Percentiles rank a stretch among this genome's conserved stretches.
These are phyloP conservation scores for Erinaceus europaeus DNA, from an alignment of 2,113 vertebrate species.

Conservation along the genomic window DNA sequence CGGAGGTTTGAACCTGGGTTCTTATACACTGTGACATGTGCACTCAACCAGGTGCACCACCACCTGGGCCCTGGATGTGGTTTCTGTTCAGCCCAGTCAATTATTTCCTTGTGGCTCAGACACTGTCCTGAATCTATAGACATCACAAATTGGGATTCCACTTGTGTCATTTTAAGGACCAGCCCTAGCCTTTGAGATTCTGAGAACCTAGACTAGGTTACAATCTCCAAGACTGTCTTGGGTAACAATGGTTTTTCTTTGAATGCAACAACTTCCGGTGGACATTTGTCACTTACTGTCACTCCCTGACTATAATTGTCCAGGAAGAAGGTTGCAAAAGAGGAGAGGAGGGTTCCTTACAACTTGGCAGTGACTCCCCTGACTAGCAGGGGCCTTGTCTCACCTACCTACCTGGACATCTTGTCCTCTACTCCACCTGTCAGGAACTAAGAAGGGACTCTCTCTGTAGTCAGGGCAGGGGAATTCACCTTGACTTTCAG, in stretches of 20 bases:
- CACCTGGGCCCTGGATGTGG: too few species aligned
- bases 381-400: too few species aligned
- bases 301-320: too few species aligned
- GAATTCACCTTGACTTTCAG: too few species aligned
- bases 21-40: too few species aligned
- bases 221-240: neutral
- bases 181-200: neutral
- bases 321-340: neutral
- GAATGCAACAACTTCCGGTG: neutral
- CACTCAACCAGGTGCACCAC: too few species aligned
- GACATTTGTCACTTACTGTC: neutral
- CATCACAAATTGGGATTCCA: neutral
- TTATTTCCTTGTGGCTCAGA: neutral
- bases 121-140: neutral
- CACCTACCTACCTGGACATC: too few species aligned
- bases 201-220: neutral
- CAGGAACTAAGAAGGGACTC: too few species aligned
- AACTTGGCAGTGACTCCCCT: neutral
- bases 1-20: too few species aligned
- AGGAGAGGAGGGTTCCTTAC: accelerated
- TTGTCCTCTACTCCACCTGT: too few species aligned
- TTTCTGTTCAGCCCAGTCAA: neutral
- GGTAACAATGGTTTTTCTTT: neutral
- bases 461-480: too few species aligned
- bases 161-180: neutral